These are phyloP conservation scores for Exephanes ischioxanthus DNA, from an alignment of 2,888 invertebrate genomes.

Conservation along the genomic window DNA sequence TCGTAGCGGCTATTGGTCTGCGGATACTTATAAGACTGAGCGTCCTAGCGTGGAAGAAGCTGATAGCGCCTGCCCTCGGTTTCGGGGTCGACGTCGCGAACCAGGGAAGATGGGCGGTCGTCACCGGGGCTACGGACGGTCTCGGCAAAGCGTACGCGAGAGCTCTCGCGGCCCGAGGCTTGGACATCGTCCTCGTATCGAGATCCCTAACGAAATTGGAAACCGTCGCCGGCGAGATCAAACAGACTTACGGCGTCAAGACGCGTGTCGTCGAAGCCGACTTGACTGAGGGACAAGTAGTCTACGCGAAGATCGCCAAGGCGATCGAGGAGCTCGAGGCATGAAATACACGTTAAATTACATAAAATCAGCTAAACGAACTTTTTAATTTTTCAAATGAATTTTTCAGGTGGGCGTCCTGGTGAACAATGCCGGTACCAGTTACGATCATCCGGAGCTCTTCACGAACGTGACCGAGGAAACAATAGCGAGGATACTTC, in stretches of 20 bases:
- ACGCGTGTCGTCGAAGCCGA: conserved; percentile 93
- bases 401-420: conserved; percentile 80
- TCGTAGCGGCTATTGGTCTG: conserved; percentile 79
- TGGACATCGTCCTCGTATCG: conserved; percentile 93
- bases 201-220: conserved; percentile 91
- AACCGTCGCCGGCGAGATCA: conserved; percentile 90
- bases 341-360: conserved; percentile 15
- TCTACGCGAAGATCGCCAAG: conserved; percentile 90
- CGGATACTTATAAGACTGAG: conserved; percentile 76
- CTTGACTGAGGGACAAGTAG: conserved; percentile 90
- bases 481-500: conserved; percentile 79
- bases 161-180: conserved; percentile 90
- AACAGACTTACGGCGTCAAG: conserved; percentile 90
- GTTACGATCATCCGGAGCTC: conserved; percentile 88
- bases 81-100: conserved; percentile 79
- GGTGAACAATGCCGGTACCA: conserved; percentile 90
- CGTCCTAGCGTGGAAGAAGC: conserved; percentile 79
- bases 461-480: conserved; percentile 83
- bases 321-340: conserved; percentile 87
- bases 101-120: conserved; percentile 86
- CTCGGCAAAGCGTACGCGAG: conserved; percentile 95
- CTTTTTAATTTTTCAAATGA: neutral
- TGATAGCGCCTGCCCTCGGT: conserved; percentile 80
- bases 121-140: conserved; percentile 96
- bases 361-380: neutral